Conservation (phyloP, 37 sponge, comb jelly and placozoan genomes). For the Aphrocallistes beatrix region DNA sequence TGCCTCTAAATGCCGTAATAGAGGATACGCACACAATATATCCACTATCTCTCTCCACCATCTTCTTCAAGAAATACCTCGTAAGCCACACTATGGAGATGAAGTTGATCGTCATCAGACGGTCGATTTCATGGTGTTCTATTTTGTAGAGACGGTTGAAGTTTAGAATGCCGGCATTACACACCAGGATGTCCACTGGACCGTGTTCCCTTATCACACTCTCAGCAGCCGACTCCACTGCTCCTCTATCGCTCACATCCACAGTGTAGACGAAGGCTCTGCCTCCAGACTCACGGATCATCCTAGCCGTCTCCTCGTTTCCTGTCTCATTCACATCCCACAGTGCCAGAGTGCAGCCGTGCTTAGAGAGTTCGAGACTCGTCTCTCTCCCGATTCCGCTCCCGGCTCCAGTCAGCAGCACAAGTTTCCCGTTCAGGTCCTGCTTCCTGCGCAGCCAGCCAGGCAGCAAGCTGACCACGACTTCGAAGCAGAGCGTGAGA, state of each 20-base stretch:
- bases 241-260: neutral
- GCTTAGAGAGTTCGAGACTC: neutral
- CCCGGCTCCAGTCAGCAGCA: neutral
- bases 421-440: neutral
- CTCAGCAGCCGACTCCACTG: neutral
- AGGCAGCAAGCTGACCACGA: neutral
- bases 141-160: neutral
- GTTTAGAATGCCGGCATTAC: neutral
- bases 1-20: neutral
- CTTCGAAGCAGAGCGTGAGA: neutral
- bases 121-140: neutral
- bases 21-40: neutral
- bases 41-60: neutral
- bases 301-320: neutral
- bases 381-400: neutral
- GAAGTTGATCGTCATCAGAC: neutral
- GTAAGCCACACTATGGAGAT: neutral
- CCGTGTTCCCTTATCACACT: neutral
- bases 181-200: neutral
- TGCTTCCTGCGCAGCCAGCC: neutral
- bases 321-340: neutral
- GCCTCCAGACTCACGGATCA: neutral
- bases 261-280: neutral
- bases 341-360: neutral
- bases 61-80: neutral